Evolutionary conservation across 2,113 vertebrate species (phyloP), one percentile per base, ranked within the genome.

Genomic region (Etheostoma cragini): DNA sequence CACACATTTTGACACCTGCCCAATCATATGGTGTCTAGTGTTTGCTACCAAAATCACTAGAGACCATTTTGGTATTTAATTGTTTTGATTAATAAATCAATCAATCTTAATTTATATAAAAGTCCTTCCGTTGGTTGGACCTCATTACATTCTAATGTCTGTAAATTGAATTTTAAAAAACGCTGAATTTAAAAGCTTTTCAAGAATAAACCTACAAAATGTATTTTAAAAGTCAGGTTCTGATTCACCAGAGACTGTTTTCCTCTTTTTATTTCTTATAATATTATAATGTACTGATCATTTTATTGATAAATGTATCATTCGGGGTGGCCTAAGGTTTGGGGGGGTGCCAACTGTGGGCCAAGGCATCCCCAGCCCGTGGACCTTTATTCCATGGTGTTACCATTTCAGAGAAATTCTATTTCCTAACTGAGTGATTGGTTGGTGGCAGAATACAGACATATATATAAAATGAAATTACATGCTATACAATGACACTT

Each of bases 361-460:
- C 35, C 13, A n/a, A 11, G 7, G 35, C 12, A 63, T 38, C 60
- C 12, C 35, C 19, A 0, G 56, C 14, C 13, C 2, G 24, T 26
- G 13, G 24, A 57, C n/a, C 22, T 26, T 57, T 57, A 38, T 38
- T 38, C 1, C 8, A 61, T 35, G n/a, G 4, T 1, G 1, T 56
- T 24, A 12, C 52, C 6, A 3, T n/a, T n/a, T n/a, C n/a, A n/a
- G n/a, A n/a, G n/a, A 50, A 67, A 1, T 3, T 50, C 10, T 33
- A 50, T 35, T 30, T 68, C 52, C 0, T n/a, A 35, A 24, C 7
- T 50, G 17, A 47, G 2, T 30, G 26, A 30, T 30, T 30, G 17
- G 3, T 22, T 58, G 21, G 19, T 15, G 0, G 13, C 35, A 15
- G 14, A 24, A 0, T 8, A 14, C 11, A 68, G 16, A 62, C 2